Evolutionary conservation across 2,888 invertebrate species (phyloP), one percentile per base, ranked within the genome.

Genomic region (Synergus gifuensis): DNA sequence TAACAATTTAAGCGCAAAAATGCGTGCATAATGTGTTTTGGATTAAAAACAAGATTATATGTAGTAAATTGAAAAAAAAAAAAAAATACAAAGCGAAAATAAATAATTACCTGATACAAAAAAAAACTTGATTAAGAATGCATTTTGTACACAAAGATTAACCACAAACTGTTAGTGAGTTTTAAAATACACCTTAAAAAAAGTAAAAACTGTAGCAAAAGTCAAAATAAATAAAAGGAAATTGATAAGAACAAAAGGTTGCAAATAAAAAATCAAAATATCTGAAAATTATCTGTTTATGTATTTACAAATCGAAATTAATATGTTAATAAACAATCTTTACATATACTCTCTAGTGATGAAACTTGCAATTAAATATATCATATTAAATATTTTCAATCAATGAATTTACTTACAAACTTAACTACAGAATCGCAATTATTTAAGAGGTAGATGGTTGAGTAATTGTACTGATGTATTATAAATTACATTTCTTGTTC

Each of bases 251-350:
- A 18, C 22, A 49, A 76, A 66, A 82, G 86, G 85, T 80, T 18
- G 60, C 76, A 84, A 87, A 87, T 86, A 85, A 87, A 81, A 73
- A 79, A 80, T 73, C 76, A 79, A 82, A 78, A 58, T 79, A 62
- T 83, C 79, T 86, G 82, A 79, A 84, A 85, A 86, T 88, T 85
- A 84, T 84, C 84, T 81, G 81, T 84, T 84, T 54, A 54, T 88
- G 79, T 88, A 87, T 87, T 88, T 88, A 85, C 83, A 88, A 86
- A 81, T 78, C 42, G 49, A 36, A 64, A 67, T 12, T 66, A 11
- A 44, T 42, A 44, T 62, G 81, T 69, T 76, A 76, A 69, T 79
- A 63, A 54, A 79, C 69, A 67, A 40, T 79, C 36, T 76, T 60
- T 66, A 76, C 66, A 58, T 73, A 66, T 42, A 40, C n/a, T 54